Percentiles rank a stretch among this genome's conserved stretches.
Evolutionary conservation across 2,797 vertebrate species (phyloP).

Genomic region (Liasis olivaceus): DNA sequence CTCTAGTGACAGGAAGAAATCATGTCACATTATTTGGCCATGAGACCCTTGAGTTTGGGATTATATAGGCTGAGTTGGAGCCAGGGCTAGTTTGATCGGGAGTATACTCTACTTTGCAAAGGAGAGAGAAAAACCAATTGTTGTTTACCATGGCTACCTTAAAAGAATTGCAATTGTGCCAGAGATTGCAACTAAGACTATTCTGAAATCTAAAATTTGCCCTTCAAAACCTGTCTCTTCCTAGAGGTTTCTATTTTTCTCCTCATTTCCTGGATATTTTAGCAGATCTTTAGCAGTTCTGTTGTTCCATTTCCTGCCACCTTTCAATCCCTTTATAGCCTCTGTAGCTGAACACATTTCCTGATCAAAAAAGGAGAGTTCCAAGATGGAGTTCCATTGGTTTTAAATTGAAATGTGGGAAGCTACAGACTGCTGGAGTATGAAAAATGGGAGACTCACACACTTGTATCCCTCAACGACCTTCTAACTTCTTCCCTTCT

Average conservation of each 20-base stretch:
- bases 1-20: background rate
- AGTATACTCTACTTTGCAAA: background rate
- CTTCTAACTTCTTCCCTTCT: background rate
- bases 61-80: background rate
- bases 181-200: background rate
- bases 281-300: background rate
- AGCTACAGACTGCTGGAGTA: background rate
- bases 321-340: background rate
- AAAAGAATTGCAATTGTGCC: background rate
- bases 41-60: background rate
- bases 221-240: background rate
- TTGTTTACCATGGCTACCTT: background rate
- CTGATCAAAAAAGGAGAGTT: background rate
- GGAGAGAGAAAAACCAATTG: background rate
- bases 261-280: background rate
- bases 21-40: background rate
- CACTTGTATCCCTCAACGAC: background rate
- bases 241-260: background rate
- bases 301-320: background rate
- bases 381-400: background rate
- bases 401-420: background rate
- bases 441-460: background rate
- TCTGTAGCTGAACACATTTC: background rate
- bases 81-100: background rate
- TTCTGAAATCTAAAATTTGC: background rate